Evolutionary conservation across 1,140 invertebrate genomes (phyloP), one percentile per base, ranked within the genome.

Genomic region (Hylaeus anthracinus): DNA sequence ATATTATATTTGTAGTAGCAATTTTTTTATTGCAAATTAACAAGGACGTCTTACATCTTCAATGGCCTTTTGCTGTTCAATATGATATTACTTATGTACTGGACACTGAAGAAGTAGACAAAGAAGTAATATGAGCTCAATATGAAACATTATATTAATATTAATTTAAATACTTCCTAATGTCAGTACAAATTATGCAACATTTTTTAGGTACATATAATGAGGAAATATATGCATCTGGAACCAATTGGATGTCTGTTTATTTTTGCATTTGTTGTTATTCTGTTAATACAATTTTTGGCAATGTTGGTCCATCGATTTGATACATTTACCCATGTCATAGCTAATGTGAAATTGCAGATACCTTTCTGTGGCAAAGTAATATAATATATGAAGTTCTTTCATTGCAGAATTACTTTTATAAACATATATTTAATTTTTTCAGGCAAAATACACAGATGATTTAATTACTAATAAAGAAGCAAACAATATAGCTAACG

Each of bases 281-380:
- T 93, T 55, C 90, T 98, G 37, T 86, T 96, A 0, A 95, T 98
- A 61, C 97, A 98, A 92, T 98, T 98, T 86, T 85, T 97, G 2
- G 96, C 96, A 26, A 98, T 98, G 97, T 93, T 98, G 43, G 94
- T 97, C 81, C 97, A 98, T 94, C 95, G 97, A 48, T 97, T 98
- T 84, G 95, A 95, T 26, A 98, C 98, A 0, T 95, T 98, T 87
- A 95, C 96, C 1, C 97, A 98, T 90, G 96, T 98, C 78, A 93
- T 98, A 79, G 96, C 97, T 1, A 96, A 96, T 69, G 97, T 96
- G 1, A 94, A 94, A 75, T 91, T 97, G 51, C 87, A 92, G 67
- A 91, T 90, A 88, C 87, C 88, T 39, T 86, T 86, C 4, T 91
- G 88, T 48, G 77, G 77, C 10, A 89, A 88, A 63, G 88, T 91